Evolutionary conservation across 2,888 invertebrate species (phyloP).

Genomic region (Thymelicus sylvestris): DNA sequence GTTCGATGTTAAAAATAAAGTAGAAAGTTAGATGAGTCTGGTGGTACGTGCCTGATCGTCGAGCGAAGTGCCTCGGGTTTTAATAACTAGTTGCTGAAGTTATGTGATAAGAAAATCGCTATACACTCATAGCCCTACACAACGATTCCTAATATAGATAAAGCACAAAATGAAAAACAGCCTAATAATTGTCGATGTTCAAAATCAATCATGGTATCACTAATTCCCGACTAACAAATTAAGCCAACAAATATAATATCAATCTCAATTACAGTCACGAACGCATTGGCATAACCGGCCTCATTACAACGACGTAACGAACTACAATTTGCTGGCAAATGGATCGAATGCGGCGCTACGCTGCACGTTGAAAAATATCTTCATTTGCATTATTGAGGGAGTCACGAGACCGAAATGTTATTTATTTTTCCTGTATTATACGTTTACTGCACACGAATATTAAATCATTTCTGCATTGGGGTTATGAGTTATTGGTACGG

Average conservation of each 20-base stretch:
- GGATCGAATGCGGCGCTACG: conserved; percentile 61
- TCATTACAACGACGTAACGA: conserved; percentile 70
- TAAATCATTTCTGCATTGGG: conserved; percentile 9
- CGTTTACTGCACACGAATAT: conserved; percentile 12
- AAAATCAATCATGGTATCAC: conserved; percentile 1
- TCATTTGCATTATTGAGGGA: conserved; percentile 60
- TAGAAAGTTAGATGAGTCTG: too few relatives aligned
- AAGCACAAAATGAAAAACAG: too few relatives aligned
- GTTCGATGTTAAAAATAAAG: too few relatives aligned
- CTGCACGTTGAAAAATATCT: conserved; percentile 61
- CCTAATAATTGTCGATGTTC: background rate
- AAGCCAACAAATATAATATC: conserved; percentile 55
- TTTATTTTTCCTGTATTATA: conserved; percentile 22
- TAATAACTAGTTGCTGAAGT: too few relatives aligned
- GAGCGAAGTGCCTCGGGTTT: too few relatives aligned
- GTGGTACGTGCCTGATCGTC: too few relatives aligned
- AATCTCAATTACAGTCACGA: conserved; percentile 70
- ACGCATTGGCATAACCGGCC: conserved; percentile 57
- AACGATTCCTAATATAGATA: too few relatives aligned
- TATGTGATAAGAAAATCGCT: too few relatives aligned
- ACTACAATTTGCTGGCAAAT: conserved; percentile 73
- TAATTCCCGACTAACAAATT: conserved; percentile 7
- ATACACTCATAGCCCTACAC: too few relatives aligned
- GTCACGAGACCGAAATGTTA: conserved; percentile 50
- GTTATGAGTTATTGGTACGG: conserved; percentile 3